phyloP scores from a whole-genome alignment of 2,797 vertebrate species.

The Neomorphus geoffroyi region DNA sequence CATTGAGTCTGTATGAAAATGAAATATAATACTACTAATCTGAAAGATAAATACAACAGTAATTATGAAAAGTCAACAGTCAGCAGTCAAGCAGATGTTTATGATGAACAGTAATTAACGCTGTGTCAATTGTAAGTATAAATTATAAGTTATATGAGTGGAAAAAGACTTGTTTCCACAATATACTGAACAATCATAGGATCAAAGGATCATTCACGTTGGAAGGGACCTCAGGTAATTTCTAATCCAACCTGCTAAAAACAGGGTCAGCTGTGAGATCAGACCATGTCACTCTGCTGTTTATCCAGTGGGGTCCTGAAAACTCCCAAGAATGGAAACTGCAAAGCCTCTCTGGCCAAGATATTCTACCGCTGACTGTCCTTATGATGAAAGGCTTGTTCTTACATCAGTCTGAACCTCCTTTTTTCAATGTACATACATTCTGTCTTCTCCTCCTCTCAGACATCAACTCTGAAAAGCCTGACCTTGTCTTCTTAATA shows the following conservation, averaged over 20 bases:
- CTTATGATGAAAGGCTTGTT: neutral
- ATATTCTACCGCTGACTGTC: neutral
- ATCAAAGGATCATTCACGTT: neutral
- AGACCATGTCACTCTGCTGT: neutral
- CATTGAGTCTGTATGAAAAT: neutral
- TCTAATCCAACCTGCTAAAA: neutral
- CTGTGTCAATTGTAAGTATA: neutral
- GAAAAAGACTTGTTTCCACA: neutral
- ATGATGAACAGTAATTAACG: neutral
- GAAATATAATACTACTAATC: neutral
- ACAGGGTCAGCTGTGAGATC: neutral
- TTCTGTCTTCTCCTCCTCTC: neutral
- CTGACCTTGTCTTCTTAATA: neutral
- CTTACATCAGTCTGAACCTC: neutral
- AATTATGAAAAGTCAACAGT: neutral
- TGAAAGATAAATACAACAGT: neutral
- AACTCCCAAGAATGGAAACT: neutral
- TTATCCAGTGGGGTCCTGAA: neutral
- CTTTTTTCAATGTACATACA: rapidly evolving
- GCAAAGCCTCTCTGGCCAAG: neutral
- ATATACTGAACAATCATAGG: neutral
- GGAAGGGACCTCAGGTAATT: neutral
- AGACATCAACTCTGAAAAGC: neutral
- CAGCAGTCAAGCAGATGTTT: neutral
- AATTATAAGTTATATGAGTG: neutral